These are phyloP conservation scores for Marmota flaviventris DNA, from an alignment of 2,113 vertebrate species.

Conservation along the genomic window DNA sequence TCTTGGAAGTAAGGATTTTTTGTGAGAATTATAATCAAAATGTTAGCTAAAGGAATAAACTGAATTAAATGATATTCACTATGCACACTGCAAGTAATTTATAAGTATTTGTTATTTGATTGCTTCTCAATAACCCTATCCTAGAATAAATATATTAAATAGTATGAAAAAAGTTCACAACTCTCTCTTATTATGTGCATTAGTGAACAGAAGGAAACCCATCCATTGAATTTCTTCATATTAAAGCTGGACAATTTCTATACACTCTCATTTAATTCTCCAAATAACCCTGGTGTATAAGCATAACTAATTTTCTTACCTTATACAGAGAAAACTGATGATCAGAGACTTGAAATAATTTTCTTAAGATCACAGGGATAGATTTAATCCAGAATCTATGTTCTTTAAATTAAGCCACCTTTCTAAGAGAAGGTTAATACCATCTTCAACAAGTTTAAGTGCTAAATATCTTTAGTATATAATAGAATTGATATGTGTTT, in stretches of 20 bases:
- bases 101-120: background rate
- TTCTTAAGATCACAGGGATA: background rate
- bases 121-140: background rate
- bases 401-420: background rate
- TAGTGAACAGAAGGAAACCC: background rate
- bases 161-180: background rate
- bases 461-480: background rate
- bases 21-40: background rate
- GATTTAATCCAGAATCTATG: background rate
- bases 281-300: background rate
- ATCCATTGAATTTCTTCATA: background rate
- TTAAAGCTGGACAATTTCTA: background rate
- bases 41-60: background rate
- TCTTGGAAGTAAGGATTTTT: background rate
- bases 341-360: background rate
- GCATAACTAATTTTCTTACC: background rate
- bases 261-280: background rate
- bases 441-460: background rate
- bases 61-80: background rate
- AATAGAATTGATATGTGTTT: background rate
- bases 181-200: background rate
- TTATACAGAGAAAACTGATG: background rate
- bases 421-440: slow-evolving; percentile 19
- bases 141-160: background rate
- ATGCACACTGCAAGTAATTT: background rate